A percentile compares a stretch with the other conserved stretches of the same genome.
Evolutionary conservation across 1,140 invertebrate genomes (phyloP).

Genomic region (Microplitis mediator): DNA sequence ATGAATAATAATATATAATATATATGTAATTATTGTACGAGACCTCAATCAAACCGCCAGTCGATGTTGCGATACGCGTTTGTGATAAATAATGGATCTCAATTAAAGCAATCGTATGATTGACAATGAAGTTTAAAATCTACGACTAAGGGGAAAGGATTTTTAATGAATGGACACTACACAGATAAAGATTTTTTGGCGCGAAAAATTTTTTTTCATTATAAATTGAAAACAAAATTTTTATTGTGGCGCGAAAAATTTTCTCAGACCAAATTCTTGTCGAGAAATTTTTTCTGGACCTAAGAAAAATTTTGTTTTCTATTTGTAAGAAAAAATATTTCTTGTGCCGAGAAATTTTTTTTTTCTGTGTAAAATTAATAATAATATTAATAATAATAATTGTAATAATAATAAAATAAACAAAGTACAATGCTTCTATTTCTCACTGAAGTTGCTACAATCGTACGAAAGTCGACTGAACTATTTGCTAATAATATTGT

Average conservation of each 20-base stretch:
- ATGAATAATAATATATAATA: not conserved
- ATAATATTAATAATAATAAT: constrained; percentile 10
- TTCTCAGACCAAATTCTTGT: too few species aligned
- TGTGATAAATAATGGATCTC: constrained; percentile 58
- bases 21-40: not conserved
- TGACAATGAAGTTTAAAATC: constrained; percentile 31
- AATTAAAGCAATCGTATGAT: constrained; percentile 50
- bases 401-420: not conserved
- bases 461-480: constrained; percentile 27
- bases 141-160: constrained; percentile 9
- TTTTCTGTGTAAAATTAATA: not conserved
- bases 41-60: constrained; percentile 1
- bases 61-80: constrained; percentile 36
- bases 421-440: constrained; percentile 14
- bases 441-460: constrained; percentile 21
- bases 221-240: too few species aligned
- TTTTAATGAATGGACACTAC: not conserved
- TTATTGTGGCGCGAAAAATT: too few species aligned
- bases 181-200: too few species aligned
- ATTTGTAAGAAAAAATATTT: too few species aligned
- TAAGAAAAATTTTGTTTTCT: too few species aligned
- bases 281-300: too few species aligned
- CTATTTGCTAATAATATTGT: constrained; percentile 21
- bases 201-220: too few species aligned
- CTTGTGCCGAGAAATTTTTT: too few species aligned